Evolutionary conservation across 1,140 invertebrate genomes (phyloP).

Genomic region (Phthorimaea operculella): DNA sequence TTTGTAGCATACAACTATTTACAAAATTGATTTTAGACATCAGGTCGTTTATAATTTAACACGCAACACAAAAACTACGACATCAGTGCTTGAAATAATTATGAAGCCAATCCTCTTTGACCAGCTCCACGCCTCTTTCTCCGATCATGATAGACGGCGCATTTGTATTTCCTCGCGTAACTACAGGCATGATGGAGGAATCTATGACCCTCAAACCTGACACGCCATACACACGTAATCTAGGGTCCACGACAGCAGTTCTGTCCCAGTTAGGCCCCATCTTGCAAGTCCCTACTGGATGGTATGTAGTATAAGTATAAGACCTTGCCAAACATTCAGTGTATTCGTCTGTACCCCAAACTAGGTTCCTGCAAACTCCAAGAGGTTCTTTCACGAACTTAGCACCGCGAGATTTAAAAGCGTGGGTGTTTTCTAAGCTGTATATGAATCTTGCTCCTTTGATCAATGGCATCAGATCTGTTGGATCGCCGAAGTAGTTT

Average conservation of each 20-base stretch:
- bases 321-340: constrained; percentile 75
- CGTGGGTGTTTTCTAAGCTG: constrained; percentile 48
- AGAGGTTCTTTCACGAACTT: constrained; percentile 68
- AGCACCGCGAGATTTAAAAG: constrained; percentile 70
- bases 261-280: constrained; percentile 66
- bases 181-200: constrained; percentile 75
- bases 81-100: not conserved
- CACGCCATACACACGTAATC: constrained; percentile 75
- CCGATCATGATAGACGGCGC: constrained; percentile 77
- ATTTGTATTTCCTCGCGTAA: constrained; percentile 74
- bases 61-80: too few species aligned
- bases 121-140: constrained; percentile 73
- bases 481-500: constrained; percentile 75
- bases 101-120: constrained; percentile 71
- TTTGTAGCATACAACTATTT: too few species aligned
- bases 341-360: constrained; percentile 75
- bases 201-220: constrained; percentile 76
- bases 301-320: constrained; percentile 75
- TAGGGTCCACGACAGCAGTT: constrained; percentile 65
- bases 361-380: constrained; percentile 70
- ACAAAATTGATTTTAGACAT: too few species aligned
- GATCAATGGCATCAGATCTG: constrained; percentile 71
- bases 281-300: constrained; percentile 71
- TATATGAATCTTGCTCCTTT: constrained; percentile 66
- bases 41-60: too few species aligned